Evolutionary conservation across 1,140 invertebrate genomes (phyloP), one percentile per base, ranked within the genome.

Genomic region (Charaxes varanes): DNA sequence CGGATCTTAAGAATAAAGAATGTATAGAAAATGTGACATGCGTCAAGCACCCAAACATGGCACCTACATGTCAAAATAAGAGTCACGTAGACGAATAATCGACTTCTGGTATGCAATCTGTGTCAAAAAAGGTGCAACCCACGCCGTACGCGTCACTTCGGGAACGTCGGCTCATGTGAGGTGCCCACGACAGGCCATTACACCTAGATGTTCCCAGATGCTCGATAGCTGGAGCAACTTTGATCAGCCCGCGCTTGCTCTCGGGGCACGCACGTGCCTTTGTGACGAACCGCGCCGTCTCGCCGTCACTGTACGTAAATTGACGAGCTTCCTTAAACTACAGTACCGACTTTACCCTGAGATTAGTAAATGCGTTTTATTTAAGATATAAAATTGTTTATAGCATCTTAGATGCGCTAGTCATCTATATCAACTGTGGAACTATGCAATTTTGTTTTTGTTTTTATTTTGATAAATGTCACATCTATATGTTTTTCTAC

Each of bases 181-280:
- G 51, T 48, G 46, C 52, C 52, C 46, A 54, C 52, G 42, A 37
- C 27, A 53, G 53, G 62, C 70, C 63, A 74, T 81, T 78, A 78
- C 71, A 73, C 68, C 62, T 38, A 58, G 59, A 63, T 58, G 60
- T 60, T 70, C 48, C 57, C 58, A 70, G 76, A 80, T 80, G 59
- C 10, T 35, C 45, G 73, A 78, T 78, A 78, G 68, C 60, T 48
- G 41, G 40, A 34, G 45, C 47, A 38, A 50, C 65, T 77, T 72
- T 77, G 71, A 62, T 53, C 53, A 14, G 38, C 50, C 57, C 63
- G 62, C 62, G 48, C 47, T 31, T 57, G 60, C 53, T 59, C 60
- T 61, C 37, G 61, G 50, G 68, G 30, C 69, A 70, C 50, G 66
- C 58, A 70, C 77, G 77, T 81, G 77, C 66, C 61, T 81, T 81